phyloP scores from a whole-genome alignment of 2,888 invertebrate species.

The Ptycholaimellus sp. region DNA sequence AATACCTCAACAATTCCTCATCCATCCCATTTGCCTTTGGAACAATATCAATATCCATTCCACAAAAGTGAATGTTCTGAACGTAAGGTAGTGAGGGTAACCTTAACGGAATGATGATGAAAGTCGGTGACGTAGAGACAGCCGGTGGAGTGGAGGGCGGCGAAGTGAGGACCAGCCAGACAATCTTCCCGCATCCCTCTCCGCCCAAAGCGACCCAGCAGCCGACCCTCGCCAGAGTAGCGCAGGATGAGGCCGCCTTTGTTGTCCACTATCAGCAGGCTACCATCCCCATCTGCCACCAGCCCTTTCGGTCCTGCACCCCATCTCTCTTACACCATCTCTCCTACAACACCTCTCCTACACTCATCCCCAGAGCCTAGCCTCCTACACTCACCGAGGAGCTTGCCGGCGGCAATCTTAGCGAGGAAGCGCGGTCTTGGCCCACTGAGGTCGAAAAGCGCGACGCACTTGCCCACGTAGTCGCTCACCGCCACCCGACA shows the following conservation, averaged over 20 bases:
- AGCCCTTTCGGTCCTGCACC: background rate
- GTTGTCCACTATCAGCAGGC: slow-evolving; percentile 31
- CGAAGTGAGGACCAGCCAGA: slow-evolving; percentile 36
- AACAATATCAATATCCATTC: no score
- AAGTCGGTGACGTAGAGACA: slow-evolving; percentile 34
- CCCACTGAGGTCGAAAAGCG: no score
- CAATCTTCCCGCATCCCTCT: slow-evolving; percentile 30
- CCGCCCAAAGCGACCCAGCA: slow-evolving; percentile 27
- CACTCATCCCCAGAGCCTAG: no score
- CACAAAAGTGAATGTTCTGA: no score
- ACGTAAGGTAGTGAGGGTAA: no score
- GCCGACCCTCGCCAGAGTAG: slow-evolving; percentile 31
- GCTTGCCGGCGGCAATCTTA: no score
- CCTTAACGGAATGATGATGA: slow-evolving; percentile 35
- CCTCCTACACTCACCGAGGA: no score
- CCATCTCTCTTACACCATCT: no score
- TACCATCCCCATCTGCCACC: background rate
- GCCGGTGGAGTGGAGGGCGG: slow-evolving; percentile 31
- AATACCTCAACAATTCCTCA: slow-evolving; percentile 28
- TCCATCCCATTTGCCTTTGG: background rate
- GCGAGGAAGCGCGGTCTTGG: no score
- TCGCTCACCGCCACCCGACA: no score
- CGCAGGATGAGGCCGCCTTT: slow-evolving; percentile 32
- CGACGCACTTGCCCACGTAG: no score
- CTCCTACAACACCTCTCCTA: no score